Conservation (phyloP, 2,888 invertebrate genomes). For the Drosophila percnosoma region DNA sequence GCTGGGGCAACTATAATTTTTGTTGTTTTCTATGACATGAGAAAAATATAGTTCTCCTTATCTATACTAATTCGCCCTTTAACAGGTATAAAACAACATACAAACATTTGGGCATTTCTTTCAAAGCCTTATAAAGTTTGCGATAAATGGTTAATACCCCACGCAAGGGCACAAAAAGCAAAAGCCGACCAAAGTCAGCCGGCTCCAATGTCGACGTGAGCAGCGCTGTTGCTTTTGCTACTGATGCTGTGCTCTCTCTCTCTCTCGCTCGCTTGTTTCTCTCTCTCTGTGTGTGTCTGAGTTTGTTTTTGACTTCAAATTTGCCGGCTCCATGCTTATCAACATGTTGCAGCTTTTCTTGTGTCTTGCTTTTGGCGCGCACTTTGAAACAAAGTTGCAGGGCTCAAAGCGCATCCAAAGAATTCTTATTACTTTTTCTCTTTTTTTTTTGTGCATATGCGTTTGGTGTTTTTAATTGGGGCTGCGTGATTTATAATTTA, state of each 20-base stretch:
- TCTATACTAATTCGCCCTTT: not conserved
- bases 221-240: slow-evolving; percentile 34
- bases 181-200: slow-evolving; percentile 55
- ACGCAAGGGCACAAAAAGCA: slow-evolving; percentile 52
- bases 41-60: not conserved
- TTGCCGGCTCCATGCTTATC: slow-evolving; percentile 53
- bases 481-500: slow-evolving; percentile 67
- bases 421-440: not conserved
- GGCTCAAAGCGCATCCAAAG: slow-evolving; percentile 26
- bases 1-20: not conserved
- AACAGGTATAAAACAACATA: too few relatives aligned
- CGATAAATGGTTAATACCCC: not conserved
- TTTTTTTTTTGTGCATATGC: slow-evolving; percentile 4
- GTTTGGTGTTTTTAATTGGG: slow-evolving; percentile 44
- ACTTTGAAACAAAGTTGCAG: slow-evolving; percentile 47
- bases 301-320: slow-evolving; percentile 44
- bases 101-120: not conserved
- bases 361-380: slow-evolving; percentile 44
- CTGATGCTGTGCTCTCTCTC: slow-evolving; percentile 47
- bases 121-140: not conserved
- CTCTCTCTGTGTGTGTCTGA: slow-evolving; percentile 18
- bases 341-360: slow-evolving; percentile 52
- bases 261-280: slow-evolving; percentile 10
- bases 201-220: slow-evolving; percentile 53
- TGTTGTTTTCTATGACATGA: not conserved